These are phyloP conservation scores for Puntigrus tetrazona DNA, from an alignment of 2,113 vertebrate genomes.

Conservation along the genomic window DNA sequence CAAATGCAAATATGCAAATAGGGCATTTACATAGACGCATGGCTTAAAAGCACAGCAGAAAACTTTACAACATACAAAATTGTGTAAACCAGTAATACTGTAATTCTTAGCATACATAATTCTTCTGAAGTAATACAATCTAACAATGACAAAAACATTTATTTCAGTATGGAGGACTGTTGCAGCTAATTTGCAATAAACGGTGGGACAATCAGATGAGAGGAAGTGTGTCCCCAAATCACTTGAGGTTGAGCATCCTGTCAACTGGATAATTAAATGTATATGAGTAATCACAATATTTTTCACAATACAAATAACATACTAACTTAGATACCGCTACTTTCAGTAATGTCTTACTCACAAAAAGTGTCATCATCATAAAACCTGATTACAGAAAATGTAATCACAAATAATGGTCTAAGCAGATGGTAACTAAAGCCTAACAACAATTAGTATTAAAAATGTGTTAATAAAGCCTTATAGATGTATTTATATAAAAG, in stretches of 20 bases:
- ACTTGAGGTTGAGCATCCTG: neutral
- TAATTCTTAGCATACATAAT: too few relatives aligned
- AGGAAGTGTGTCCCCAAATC: neutral
- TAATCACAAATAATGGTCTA: too few relatives aligned
- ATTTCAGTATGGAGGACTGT: neutral
- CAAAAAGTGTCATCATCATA: neutral
- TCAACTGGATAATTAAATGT: neutral
- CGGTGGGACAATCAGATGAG: neutral
- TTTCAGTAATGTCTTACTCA: neutral
- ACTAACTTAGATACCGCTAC: neutral
- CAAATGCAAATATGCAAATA: neutral
- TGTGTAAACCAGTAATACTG: neutral
- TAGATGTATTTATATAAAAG: too few relatives aligned
- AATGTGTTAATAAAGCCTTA: too few relatives aligned
- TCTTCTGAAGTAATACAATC: neutral
- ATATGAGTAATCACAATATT: too few relatives aligned
- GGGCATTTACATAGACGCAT: neutral
- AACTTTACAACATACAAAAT: neutral
- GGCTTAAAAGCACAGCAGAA: neutral
- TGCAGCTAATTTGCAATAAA: neutral
- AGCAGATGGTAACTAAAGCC: neutral
- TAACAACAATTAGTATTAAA: neutral
- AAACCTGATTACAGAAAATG: neutral
- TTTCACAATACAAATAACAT: neutral
- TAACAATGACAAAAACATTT: neutral